Evolutionary conservation across 2,888 invertebrate species (phyloP), one percentile per base, ranked within the genome.

Genomic region (Luperina testacea): DNA sequence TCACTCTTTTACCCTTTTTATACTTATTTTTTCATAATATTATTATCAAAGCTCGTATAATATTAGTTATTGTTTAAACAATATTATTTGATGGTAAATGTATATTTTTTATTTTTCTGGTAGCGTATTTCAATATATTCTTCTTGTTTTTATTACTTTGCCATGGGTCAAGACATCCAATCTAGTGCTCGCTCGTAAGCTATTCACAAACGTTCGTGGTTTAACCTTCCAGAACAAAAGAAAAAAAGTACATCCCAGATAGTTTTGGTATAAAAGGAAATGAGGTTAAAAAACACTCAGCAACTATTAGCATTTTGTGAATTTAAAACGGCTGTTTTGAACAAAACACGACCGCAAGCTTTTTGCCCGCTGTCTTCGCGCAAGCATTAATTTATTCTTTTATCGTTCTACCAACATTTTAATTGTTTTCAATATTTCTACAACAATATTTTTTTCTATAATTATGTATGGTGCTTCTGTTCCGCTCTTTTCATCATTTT

Each of bases 261-360:
- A 53, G 45, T 73, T 70, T 48, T 11, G 8, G 20, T 65, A 65
- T 65, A 76, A 72, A 61, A 17, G 67, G 9, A 48, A 75, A 72
- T 61, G 27, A 64, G 53, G 27, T 69, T 84, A 69, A 83, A 64
- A 84, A 80, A 72, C 59, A 75, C 72, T 84, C 38, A 13, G 71
- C 51, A 69, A 32, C 51, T 64, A 75, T 72, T 75, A 72, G 68
- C 68, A 82, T 71, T 84, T 75, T 65, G 64, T 84, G 61, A 84
- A 65, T 65, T 69, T 48, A 75, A 80, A 80, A 65, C 59, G 27
- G 38, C 38, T 59, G 68, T 69, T 72, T 75, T 64, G 4, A 51
- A 65, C 64, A 69, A 80, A 61, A 65, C 51, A 61, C 53, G 11
- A 38, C 75, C 24, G 45, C 38, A 20, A 32, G 20, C 17, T 42